These are phyloP conservation scores for Urosaurus nigricauda DNA, from an alignment of 2,797 vertebrate species.

Conservation along the genomic window DNA sequence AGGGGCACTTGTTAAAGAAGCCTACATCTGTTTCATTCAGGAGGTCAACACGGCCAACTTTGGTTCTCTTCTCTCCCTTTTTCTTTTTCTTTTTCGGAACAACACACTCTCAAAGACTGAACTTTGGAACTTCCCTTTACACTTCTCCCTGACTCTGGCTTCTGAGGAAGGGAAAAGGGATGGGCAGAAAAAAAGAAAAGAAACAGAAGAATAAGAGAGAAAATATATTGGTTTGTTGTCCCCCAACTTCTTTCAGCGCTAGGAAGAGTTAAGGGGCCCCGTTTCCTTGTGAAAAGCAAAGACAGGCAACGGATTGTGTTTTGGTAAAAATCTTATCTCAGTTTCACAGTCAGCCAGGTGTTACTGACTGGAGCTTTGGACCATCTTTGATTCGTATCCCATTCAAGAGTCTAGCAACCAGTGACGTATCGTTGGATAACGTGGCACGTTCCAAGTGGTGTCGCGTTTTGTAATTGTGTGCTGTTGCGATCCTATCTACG, in stretches of 20 bases:
- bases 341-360: too few relatives aligned
- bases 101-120: conserved; percentile 40
- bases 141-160: conserved; percentile 20
- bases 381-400: too few relatives aligned
- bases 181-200: conserved; percentile 55
- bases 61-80: background rate
- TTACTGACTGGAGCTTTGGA: too few relatives aligned
- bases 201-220: background rate
- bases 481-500: too few relatives aligned
- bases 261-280: background rate
- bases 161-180: conserved; percentile 38
- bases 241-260: background rate
- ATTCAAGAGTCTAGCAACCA: too few relatives aligned
- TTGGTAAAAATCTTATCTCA: too few relatives aligned
- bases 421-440: too few relatives aligned
- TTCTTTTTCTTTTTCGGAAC: conserved; percentile 22
- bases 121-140: conserved; percentile 47
- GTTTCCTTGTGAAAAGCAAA: conserved; percentile 1
- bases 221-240: conserved; percentile 52
- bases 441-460: too few relatives aligned
- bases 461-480: too few relatives aligned
- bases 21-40: conserved; percentile 78
- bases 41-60: conserved; percentile 53
- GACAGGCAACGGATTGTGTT: too few relatives aligned
- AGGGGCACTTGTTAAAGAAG: conserved; percentile 66